Percentiles rank a stretch among this genome's conserved stretches.
phyloP scores from a whole-genome alignment of 2,888 invertebrate species.

The Anodontia alba region DNA sequence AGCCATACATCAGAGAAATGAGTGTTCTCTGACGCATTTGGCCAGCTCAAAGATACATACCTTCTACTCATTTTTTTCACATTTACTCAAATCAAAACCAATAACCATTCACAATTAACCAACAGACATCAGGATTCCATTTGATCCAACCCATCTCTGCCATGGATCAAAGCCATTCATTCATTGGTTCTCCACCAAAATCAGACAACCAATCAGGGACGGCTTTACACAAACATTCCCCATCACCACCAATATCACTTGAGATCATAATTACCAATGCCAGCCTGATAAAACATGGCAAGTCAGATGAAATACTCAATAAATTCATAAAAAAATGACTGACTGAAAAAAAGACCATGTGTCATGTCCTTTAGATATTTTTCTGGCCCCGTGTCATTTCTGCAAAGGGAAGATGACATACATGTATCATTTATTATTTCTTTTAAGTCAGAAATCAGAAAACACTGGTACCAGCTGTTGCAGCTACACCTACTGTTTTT shows the following conservation, averaged over 20 bases:
- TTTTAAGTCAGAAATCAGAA: too few species aligned
- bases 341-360: too few species aligned
- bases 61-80: background rate
- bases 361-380: too few species aligned
- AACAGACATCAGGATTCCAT: background rate
- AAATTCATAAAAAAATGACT: background rate
- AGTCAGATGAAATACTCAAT: slow-evolving; percentile 15
- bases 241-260: slow-evolving; percentile 53
- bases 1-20: too few species aligned
- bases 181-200: slow-evolving; percentile 61
- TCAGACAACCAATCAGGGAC: slow-evolving; percentile 64
- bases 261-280: slow-evolving; percentile 54
- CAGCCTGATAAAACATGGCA: slow-evolving; percentile 64
- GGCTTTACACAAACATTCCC: slow-evolving; percentile 50
- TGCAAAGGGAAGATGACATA: too few species aligned
- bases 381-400: too few species aligned
- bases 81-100: slow-evolving; percentile 19
- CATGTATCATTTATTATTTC: too few species aligned
- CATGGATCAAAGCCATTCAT: slow-evolving; percentile 47
- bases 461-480: too few species aligned
- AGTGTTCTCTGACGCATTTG: background rate
- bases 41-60: slow-evolving; percentile 3
- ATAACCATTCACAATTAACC: slow-evolving; percentile 43
- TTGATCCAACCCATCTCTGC: slow-evolving; percentile 44
- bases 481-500: too few species aligned